Evolutionary conservation across 2,888 invertebrate genomes (phyloP).

Genomic region (Dromius quadrimaculatus): DNA sequence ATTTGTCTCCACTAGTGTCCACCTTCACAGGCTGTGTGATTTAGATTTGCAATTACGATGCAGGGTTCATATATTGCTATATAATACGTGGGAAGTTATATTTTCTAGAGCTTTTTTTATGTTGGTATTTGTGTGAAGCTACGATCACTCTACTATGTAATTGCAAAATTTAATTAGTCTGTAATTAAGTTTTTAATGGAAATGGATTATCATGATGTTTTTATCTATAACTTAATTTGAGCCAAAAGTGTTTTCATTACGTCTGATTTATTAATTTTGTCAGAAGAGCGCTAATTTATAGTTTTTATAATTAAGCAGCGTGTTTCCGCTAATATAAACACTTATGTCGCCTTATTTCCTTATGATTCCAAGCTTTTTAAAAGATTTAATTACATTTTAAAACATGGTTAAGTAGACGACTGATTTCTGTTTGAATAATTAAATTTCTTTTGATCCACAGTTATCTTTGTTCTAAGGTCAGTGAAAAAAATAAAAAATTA

Average conservation of each 20-base stretch:
- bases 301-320: too few species aligned
- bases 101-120: not conserved
- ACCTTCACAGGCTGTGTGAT: slow-evolving; percentile 26
- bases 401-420: not conserved
- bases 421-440: too few species aligned
- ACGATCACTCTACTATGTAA: slow-evolving; percentile 6
- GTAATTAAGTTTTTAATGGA: slow-evolving; percentile 3
- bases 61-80: slow-evolving; percentile 15
- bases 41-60: slow-evolving; percentile 33
- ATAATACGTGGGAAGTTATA: slow-evolving; percentile 18
- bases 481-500: too few species aligned
- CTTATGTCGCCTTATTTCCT: too few species aligned
- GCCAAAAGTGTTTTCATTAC: too few species aligned
- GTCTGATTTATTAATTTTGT: too few species aligned
- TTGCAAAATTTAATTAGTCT: slow-evolving; percentile 22
- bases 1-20: slow-evolving; percentile 26
- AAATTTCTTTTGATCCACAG: too few species aligned
- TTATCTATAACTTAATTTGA: not conserved
- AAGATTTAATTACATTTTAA: not conserved
- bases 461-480: too few species aligned
- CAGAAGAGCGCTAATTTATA: too few species aligned
- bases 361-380: not conserved
- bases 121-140: not conserved
- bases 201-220: not conserved
- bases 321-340: too few species aligned